Evolutionary conservation across 2,797 vertebrate genomes (phyloP).

Genomic region (Ptychadena robeensis): DNA sequence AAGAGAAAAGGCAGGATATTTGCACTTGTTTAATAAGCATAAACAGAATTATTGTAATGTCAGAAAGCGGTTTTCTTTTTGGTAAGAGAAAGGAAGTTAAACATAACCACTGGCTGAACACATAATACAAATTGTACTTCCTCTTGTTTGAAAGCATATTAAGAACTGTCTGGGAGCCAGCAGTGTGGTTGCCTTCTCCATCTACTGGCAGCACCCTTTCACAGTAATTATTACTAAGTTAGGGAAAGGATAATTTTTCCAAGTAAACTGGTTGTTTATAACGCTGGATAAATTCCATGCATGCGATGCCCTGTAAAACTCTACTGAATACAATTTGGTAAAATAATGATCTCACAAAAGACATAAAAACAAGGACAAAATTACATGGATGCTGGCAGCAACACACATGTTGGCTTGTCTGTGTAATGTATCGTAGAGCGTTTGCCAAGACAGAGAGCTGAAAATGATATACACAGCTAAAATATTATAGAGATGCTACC

Average conservation of each 20-base stretch:
- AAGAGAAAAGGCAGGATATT: conserved; percentile 34
- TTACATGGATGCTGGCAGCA: conserved; percentile 72
- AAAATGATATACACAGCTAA: neutral
- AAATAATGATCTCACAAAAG: conserved; percentile 67
- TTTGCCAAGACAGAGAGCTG: neutral
- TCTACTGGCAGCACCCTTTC: conserved; percentile 80
- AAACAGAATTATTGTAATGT: conserved; percentile 55
- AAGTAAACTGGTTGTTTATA: conserved; percentile 71
- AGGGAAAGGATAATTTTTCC: conserved; percentile 70
- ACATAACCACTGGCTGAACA: conserved; percentile 46
- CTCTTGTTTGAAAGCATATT: conserved; percentile 33
- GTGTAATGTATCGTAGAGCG: neutral
- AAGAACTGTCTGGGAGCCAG: conserved; percentile 69
- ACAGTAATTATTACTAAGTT: conserved; percentile 77
- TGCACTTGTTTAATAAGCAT: conserved; percentile 47
- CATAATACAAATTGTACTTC: conserved; percentile 39
- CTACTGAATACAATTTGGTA: conserved; percentile 71
- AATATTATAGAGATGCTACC: neutral
- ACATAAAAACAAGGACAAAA: conserved; percentile 72
- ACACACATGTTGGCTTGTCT: conserved; percentile 61
- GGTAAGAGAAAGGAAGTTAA: conserved; percentile 49
- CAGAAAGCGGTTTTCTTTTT: conserved; percentile 54
- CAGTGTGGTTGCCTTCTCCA: conserved; percentile 83
- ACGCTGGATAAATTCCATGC: conserved; percentile 77
- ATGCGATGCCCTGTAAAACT: conserved; percentile 80